Evolutionary conservation across 2,113 vertebrate genomes (phyloP), one percentile per base, ranked within the genome.

Genomic region (Calidris pugnax): DNA sequence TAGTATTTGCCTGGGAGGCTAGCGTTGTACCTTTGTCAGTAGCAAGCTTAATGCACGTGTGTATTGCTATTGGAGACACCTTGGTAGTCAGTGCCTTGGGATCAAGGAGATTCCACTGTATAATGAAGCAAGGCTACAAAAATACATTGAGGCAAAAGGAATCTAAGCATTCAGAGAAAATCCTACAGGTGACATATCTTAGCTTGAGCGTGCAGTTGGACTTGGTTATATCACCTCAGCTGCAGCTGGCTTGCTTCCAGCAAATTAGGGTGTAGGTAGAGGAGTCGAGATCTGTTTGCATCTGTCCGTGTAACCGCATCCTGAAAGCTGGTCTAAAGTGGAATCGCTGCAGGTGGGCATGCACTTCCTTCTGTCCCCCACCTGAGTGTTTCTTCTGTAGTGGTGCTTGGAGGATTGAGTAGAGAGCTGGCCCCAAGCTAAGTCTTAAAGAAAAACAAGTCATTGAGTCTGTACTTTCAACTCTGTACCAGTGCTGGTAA

Each of bases 221-320:
- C 59, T 41, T 64, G 32, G 51, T 94, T 94, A 51, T 92, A 56
- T 94, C 62, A 86, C 53, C 33, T 60, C 43, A 41, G 45, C 10
- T 55, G 57, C 32, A 48, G 47, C 60, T 97, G 95, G 87, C 75
- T 12, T 43, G 2, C 53, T 72, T 85, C 87, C 87, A 95, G 80
- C 27, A 85, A 72, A 33, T 79, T 35, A 79, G 60, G 62, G 45
- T 75, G 62, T 87, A 73, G 77, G 66, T 69, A 43, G 69, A 85
- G 47, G 84, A 90, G 84, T 45, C 6, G 5, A 64, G 60, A 57
- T 91, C 73, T 28, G 51, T 78, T 95, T 87, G 64, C 51, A 95
- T 91, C 43, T 55, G 16, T 80, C 73, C 72, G 8, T 72, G 63
- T 89, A 85, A 95, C 87, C 7, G 23, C 75, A 64, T 41, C 53